These are phyloP conservation scores for Cantharis flavilabris DNA, from an alignment of 2,888 invertebrate species.

Conservation along the genomic window DNA sequence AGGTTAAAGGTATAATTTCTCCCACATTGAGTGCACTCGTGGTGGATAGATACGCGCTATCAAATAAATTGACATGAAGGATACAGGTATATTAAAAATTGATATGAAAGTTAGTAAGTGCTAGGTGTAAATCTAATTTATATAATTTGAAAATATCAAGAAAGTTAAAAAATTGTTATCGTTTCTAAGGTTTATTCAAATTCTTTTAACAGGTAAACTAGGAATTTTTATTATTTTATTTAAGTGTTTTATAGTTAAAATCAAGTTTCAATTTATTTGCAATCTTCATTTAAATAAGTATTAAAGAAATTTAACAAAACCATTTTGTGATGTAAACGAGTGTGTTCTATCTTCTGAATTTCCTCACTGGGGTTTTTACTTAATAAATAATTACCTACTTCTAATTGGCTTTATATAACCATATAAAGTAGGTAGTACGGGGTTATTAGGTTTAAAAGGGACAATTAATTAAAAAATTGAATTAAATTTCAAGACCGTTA, in stretches of 20 bases:
- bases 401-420: not conserved
- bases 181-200: not conserved
- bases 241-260: not conserved
- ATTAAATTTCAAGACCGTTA: not conserved
- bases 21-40: not conserved
- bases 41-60: not conserved
- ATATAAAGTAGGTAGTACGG: not conserved
- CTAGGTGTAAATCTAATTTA: not conserved
- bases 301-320: too few relatives aligned
- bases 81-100: not conserved
- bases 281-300: not conserved
- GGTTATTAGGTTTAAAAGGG: not conserved
- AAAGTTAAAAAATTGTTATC: not conserved
- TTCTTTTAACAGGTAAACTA: not conserved
- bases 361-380: not conserved
- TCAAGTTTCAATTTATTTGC: not conserved
- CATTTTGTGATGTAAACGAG: too few relatives aligned
- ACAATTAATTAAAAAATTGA: not conserved
- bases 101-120: not conserved
- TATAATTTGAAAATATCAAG: not conserved
- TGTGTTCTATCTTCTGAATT: too few relatives aligned
- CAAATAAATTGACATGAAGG: not conserved
- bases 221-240: not conserved
- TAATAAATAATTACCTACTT: not conserved
- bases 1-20: not conserved